Conservation (phyloP, 2,797 vertebrate species). For the Pantherophis alleghaniensis region DNA sequence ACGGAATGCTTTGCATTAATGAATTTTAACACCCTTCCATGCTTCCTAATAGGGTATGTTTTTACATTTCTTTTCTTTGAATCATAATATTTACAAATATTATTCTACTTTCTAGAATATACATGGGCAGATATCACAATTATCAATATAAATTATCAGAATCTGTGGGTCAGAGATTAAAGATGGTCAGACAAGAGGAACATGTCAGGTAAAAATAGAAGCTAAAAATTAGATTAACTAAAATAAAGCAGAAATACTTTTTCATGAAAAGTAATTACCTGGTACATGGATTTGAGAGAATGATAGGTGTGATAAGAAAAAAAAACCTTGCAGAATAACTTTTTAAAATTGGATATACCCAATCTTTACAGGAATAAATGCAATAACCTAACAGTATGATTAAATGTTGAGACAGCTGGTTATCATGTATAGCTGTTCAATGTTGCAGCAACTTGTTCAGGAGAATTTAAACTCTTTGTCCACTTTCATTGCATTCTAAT, state of each 20-base stretch:
- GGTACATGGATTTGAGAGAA: neutral
- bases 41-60: neutral
- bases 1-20: neutral
- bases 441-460: neutral
- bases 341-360: neutral
- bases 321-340: neutral
- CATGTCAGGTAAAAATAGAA: constrained; percentile 16
- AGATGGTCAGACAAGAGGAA: neutral
- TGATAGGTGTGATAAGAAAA: neutral
- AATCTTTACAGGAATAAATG: neutral
- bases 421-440: neutral
- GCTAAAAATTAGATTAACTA: constrained; percentile 11
- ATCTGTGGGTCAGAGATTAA: neutral
- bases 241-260: constrained; percentile 7
- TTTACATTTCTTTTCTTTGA: neutral
- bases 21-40: neutral
- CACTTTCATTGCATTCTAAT: neutral
- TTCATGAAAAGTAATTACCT: constrained; percentile 4
- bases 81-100: neutral
- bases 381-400: neutral
- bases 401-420: neutral
- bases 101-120: neutral
- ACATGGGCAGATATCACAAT: neutral
- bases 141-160: constrained; percentile 7
- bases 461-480: neutral